Base-by-base conservation (phyloP, 2,888 invertebrate genomes). In the Pristionchus fissidentatus region DNA sequence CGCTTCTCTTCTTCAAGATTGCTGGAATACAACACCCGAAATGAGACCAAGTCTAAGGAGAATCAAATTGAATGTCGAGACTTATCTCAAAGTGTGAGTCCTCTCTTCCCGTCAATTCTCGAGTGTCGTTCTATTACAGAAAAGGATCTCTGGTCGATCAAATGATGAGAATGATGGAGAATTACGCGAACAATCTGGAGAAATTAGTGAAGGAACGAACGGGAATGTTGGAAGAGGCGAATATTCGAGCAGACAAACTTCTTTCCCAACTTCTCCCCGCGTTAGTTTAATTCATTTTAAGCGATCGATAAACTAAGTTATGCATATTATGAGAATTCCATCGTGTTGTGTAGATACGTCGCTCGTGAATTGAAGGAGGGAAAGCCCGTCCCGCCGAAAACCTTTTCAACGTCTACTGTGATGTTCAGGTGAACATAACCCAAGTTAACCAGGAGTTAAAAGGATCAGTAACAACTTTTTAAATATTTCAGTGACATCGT, bases 221-320 rank as follows among this genome's bases (percentile, higher is more conserved):
- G 41, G 90, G 90, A 84, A 90, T 92, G 90, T 85, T 91, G 83
- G 92, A 91, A 81, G 91, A 91, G 81, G 91, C 91, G 0, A 92
- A 91, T 66, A 75, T 84, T 13, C 83, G 89, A 84, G 91, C 91
- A 0, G 91, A 91, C 84, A 85, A 87, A 32, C 86, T 91, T 1
- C 85, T 91, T 22, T 85, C 87, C 70, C 91, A 91, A 84, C 86
- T 91, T 4, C 85, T 91, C 35, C 91, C 91, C 4, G 84, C 84
- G 75, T 85, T 38, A 83, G 83, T 62, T 77, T 3, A 35, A 15
- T 2, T 22, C 1, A 77, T 19, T 26, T 19, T 15, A 1, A n/a
- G 8, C 29, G 26, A 15, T 70, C n/a, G n/a, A 19, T 13, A n/a
- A n/a, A 10, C 41, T 73, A 29, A 29, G 13, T 8, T n/a, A n/a